Evolutionary conservation across 2,888 invertebrate genomes (phyloP).

Genomic region (Deladenus siricidicola): DNA sequence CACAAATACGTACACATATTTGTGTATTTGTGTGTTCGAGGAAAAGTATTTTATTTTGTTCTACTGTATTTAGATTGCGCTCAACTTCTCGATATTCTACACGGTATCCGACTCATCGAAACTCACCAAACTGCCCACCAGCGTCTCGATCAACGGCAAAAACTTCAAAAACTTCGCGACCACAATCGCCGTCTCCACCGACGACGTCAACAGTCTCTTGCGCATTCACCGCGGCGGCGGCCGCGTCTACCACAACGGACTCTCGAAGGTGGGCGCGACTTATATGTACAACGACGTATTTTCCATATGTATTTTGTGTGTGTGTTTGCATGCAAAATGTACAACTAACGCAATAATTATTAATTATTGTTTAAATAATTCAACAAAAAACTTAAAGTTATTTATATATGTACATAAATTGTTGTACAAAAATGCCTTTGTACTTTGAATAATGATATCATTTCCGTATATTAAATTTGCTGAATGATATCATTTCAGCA

Average conservation of each 20-base stretch:
- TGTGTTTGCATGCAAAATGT: too few relatives aligned
- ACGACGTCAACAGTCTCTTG: conserved; percentile 24
- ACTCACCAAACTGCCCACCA: conserved; percentile 28
- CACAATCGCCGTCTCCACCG: conserved; percentile 3
- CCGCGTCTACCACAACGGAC: background rate
- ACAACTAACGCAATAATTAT: too few relatives aligned
- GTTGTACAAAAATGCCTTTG: too few relatives aligned
- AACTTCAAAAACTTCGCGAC: background rate
- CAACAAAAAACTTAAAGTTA: too few relatives aligned
- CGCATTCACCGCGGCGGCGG: conserved; percentile 40
- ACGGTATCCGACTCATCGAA: conserved; percentile 36
- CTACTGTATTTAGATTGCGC: conserved; percentile 36
- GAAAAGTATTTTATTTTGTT: too few relatives aligned
- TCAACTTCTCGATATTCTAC: conserved; percentile 47
- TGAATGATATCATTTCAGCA: too few relatives aligned
- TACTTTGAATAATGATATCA: too few relatives aligned
- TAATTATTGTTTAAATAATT: too few relatives aligned
- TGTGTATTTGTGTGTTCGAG: too few relatives aligned
- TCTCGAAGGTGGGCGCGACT: background rate
- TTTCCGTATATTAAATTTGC: too few relatives aligned
- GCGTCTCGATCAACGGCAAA: background rate
- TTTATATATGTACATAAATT: too few relatives aligned
- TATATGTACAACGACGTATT: conserved; percentile 3
- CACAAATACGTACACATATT: too few relatives aligned
- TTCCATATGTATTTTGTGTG: background rate